Evolutionary conservation across 2,888 invertebrate species (phyloP).

Genomic region (Hyppa rectilinea): DNA sequence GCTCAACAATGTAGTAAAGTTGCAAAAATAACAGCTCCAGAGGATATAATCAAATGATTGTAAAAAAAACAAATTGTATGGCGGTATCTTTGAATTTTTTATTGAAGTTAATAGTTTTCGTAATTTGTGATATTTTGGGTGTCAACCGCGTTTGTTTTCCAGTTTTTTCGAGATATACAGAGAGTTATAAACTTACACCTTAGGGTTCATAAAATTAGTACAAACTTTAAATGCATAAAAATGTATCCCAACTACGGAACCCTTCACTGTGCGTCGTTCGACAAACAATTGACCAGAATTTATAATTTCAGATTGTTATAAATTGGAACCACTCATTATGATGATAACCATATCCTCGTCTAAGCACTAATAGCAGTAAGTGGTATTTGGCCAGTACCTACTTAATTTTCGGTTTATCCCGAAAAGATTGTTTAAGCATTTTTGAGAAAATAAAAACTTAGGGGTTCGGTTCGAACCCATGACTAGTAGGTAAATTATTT

Average conservation of each 20-base stretch:
- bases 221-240: too few relatives aligned
- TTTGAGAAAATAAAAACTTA: too few relatives aligned
- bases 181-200: background rate
- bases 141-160: background rate
- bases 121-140: background rate
- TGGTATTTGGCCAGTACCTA: too few relatives aligned
- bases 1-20: background rate
- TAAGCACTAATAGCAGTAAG: conserved; percentile 15
- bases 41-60: too few relatives aligned
- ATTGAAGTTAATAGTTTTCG: background rate
- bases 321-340: conserved; percentile 13
- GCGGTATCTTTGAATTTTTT: too few relatives aligned
- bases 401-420: too few relatives aligned
- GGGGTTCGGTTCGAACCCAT: too few relatives aligned
- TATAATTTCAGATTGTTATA: conserved; percentile 5
- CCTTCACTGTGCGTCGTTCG: background rate
- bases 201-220: background rate
- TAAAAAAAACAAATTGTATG: too few relatives aligned
- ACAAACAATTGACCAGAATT: background rate
- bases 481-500: background rate
- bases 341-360: conserved; percentile 20
- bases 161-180: background rate
- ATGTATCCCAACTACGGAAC: background rate
- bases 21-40: too few relatives aligned
- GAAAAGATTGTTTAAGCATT: too few relatives aligned